phyloP scores from a whole-genome alignment of 2,113 vertebrate genomes.

The Pteruthius melanotis region DNA sequence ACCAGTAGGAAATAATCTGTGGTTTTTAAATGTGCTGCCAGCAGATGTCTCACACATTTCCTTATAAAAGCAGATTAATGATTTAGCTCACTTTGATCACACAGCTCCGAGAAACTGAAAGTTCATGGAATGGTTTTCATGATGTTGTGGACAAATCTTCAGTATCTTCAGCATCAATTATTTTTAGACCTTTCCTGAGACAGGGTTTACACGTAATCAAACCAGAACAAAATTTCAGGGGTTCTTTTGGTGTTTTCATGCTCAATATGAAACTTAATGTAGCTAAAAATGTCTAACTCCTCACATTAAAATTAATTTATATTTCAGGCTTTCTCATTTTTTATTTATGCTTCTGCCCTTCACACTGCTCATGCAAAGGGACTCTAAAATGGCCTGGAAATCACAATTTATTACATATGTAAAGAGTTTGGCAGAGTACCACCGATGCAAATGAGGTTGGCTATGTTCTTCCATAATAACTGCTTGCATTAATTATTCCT shows the following conservation, averaged over 20 bases:
- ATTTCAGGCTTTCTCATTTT: neutral
- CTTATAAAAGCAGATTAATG: neutral
- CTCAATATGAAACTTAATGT: neutral
- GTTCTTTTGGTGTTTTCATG: neutral
- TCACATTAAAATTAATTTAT: neutral
- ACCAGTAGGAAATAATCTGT: neutral
- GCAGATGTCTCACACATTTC: slow-evolving; percentile 2
- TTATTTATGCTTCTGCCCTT: neutral
- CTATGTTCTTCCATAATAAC: neutral
- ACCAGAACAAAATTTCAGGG: neutral
- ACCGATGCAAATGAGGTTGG: neutral
- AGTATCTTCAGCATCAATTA: neutral
- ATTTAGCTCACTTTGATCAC: neutral
- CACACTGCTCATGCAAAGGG: neutral
- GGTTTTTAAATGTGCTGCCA: neutral
- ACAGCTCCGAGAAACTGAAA: neutral
- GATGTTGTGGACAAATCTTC: neutral
- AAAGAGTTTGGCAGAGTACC: neutral
- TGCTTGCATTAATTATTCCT: slow-evolving; percentile 9
- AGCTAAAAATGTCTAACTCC: neutral
- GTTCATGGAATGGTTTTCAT: neutral
- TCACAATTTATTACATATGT: neutral
- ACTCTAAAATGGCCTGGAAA: neutral
- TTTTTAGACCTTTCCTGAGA: neutral
- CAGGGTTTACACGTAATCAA: neutral